These are phyloP conservation scores for Apocheima hispidaria DNA, from an alignment of 2,888 invertebrate genomes.

Conservation along the genomic window DNA sequence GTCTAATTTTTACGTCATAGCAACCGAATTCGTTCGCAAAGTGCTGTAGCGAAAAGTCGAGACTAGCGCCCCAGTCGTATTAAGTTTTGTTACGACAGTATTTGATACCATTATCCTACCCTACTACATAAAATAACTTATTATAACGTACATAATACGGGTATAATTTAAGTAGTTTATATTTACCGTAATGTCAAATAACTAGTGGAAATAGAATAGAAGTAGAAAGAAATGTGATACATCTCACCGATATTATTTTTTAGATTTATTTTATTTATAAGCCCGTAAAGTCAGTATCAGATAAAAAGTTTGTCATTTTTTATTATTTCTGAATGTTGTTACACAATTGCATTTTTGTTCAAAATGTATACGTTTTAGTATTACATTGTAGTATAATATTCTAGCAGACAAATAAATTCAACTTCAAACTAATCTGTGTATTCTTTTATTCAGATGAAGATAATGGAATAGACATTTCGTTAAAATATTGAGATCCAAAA, in stretches of 20 bases:
- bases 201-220: constrained; percentile 35
- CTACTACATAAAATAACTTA: not conserved
- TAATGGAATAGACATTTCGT: not conserved
- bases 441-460: not conserved
- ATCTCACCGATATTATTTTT: constrained; percentile 47
- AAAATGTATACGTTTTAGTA: constrained; percentile 82
- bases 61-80: no score
- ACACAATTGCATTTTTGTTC: constrained; percentile 30
- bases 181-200: constrained; percentile 24
- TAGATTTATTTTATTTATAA: constrained; percentile 29
- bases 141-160: constrained; percentile 39
- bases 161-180: constrained; percentile 39
- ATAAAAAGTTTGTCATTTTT: not conserved
- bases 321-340: no score
- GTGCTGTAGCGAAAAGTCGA: no score
- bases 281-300: constrained; percentile 18
- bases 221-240: constrained; percentile 36
- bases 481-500: not conserved
- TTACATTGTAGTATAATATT: constrained; percentile 63
- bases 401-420: constrained; percentile 12
- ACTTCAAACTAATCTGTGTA: constrained; percentile 1
- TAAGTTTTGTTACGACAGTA: constrained; percentile 7
- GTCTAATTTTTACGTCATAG: no score
- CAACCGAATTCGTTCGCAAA: no score
- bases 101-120: not conserved